Conservation (phyloP, 2,797 vertebrate species). For the Chelon labrosus region DNA sequence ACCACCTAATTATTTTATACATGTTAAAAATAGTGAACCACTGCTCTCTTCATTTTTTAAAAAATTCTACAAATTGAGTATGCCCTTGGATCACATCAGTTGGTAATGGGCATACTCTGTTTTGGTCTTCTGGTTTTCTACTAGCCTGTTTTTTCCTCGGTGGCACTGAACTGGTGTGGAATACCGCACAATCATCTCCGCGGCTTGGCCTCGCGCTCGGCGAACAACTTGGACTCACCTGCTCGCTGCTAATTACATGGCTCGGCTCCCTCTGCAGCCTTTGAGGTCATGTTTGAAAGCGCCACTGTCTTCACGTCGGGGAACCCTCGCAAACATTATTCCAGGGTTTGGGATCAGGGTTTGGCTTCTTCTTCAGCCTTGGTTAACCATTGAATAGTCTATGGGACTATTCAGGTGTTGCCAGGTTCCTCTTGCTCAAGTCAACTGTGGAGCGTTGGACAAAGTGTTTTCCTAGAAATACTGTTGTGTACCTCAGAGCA, state of each 20-base stretch:
- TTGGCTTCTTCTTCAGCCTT: conserved; percentile 43
- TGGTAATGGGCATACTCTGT: conserved; percentile 1
- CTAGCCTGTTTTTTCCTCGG: conserved; percentile 24
- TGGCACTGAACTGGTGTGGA: conserved; percentile 36
- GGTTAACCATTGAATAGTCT: conserved; percentile 59
- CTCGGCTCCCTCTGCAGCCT: conserved; percentile 43
- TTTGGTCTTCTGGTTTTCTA: conserved; percentile 14
- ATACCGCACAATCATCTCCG: conserved; percentile 62
- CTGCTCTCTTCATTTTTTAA: too few species aligned
- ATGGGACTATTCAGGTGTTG: conserved; percentile 71
- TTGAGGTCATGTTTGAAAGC: conserved; percentile 64
- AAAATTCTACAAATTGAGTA: not conserved
- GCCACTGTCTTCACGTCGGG: conserved; percentile 50
- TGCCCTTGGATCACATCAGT: conserved; percentile 27
- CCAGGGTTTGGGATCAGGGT: conserved; percentile 44
- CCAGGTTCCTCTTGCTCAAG: conserved; percentile 47
- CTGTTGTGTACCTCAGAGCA: not conserved
- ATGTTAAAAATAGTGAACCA: conserved; percentile 1
- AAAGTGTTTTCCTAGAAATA: conserved; percentile 17
- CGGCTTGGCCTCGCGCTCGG: conserved; percentile 49
- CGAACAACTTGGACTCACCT: conserved; percentile 75
- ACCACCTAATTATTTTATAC: conserved; percentile 30
- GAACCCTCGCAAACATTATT: conserved; percentile 48
- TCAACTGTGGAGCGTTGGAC: conserved; percentile 17
- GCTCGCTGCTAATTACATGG: conserved; percentile 69